Evolutionary conservation across 2,797 vertebrate species (phyloP).

Genomic region (Propithecus deckenii): DNA sequence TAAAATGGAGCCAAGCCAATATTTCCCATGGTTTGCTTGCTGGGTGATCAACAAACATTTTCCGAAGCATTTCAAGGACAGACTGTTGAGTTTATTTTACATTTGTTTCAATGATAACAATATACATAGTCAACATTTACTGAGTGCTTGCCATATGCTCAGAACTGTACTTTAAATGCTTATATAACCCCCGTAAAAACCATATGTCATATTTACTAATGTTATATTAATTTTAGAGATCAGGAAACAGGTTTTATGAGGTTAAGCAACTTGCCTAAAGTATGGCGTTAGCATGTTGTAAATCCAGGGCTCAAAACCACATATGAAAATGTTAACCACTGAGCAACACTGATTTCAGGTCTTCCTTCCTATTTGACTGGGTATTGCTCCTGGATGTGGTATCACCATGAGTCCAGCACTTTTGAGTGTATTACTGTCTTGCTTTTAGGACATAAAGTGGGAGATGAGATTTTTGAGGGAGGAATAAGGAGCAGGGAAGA

Average conservation of each 20-base stretch:
- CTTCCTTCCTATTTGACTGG: neutral
- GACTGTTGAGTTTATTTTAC: neutral
- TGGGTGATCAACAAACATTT: neutral
- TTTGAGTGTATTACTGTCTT: neutral
- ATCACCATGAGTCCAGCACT: neutral
- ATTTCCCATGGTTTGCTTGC: neutral
- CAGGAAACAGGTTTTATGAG: neutral
- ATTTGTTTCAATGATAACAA: neutral
- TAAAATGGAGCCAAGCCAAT: neutral
- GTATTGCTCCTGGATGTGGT: neutral
- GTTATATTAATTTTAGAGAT: neutral
- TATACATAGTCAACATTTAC: neutral
- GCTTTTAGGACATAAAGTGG: neutral
- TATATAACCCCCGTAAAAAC: neutral
- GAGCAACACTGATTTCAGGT: neutral
- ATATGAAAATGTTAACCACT: neutral
- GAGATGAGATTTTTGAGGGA: neutral
- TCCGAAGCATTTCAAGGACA: neutral
- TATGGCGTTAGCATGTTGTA: neutral
- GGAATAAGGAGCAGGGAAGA: neutral
- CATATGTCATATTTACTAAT: neutral
- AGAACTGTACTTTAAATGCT: neutral
- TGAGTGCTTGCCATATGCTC: neutral
- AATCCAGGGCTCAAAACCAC: neutral
- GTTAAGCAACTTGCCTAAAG: neutral